Evolutionary conservation across 2,888 invertebrate genomes (phyloP).

Genomic region (Nomada fabriciana): DNA sequence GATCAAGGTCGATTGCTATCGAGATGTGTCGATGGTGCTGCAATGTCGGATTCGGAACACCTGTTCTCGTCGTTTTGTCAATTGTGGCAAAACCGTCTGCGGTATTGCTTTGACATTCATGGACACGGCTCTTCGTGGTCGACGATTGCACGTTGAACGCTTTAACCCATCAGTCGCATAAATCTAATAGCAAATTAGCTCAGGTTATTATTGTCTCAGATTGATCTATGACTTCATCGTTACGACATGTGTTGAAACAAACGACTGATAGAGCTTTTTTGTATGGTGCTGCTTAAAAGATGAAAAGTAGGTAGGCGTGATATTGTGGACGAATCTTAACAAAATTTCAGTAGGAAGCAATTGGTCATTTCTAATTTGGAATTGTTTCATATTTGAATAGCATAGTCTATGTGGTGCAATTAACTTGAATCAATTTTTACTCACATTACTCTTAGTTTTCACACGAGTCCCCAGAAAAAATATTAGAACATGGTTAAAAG

Average conservation of each 20-base stretch:
- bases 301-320: background rate
- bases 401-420: no score
- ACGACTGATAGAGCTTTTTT: background rate
- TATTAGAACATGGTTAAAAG: no score
- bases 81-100: conserved; percentile 6
- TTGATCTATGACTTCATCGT: background rate
- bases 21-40: background rate
- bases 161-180: conserved; percentile 6
- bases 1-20: background rate
- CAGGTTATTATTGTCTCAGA: background rate
- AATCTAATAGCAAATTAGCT: background rate
- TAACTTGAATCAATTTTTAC: no score
- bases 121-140: conserved; percentile 2
- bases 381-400: no score
- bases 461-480: no score
- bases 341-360: background rate
- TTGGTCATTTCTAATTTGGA: background rate
- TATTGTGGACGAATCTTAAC: background rate
- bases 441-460: no score
- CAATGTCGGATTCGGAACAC: background rate
- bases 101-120: conserved; percentile 15
- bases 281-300: no score
- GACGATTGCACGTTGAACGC: conserved; percentile 9
- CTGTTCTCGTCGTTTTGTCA: conserved; percentile 15
- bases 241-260: background rate